phyloP scores from a whole-genome alignment of 2,888 invertebrate genomes.

The Epinotia ramella region DNA sequence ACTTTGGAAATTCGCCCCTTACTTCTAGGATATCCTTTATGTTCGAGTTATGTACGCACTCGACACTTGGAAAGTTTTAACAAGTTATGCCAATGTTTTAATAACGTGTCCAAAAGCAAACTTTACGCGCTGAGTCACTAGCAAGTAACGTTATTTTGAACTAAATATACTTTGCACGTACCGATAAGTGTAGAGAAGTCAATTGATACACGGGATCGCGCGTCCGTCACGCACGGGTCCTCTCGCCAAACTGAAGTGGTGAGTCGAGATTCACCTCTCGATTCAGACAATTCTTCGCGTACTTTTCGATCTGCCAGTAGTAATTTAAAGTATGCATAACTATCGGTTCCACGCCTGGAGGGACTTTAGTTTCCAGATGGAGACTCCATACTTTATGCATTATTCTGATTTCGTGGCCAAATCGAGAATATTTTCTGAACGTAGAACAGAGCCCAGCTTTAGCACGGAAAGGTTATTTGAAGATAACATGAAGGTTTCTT shows the following conservation, averaged over 20 bases:
- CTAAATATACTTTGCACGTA: slow-evolving; percentile 8
- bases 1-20: slow-evolving; percentile 2
- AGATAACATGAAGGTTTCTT: neutral
- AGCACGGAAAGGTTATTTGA: neutral
- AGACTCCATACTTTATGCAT: neutral
- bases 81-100: slow-evolving; percentile 13
- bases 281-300: slow-evolving; percentile 22
- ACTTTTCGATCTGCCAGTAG: slow-evolving; percentile 16
- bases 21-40: slow-evolving; percentile 22
- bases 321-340: slow-evolving; percentile 11
- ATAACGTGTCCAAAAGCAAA: neutral
- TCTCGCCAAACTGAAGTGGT: slow-evolving; percentile 57
- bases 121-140: neutral
- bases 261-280: slow-evolving; percentile 24
- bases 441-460: too few species aligned
- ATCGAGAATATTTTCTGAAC: neutral
- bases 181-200: neutral
- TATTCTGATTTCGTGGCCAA: neutral
- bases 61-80: slow-evolving; percentile 36
- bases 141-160: neutral
- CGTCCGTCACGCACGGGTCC: slow-evolving; percentile 53
- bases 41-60: slow-evolving; percentile 12
- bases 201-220: slow-evolving; percentile 21
- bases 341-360: neutral
- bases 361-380: neutral